Percentiles rank a stretch among this genome's conserved stretches.
Conservation (phyloP, 2,113 vertebrate genomes). For the Gallinago undulata region DNA sequence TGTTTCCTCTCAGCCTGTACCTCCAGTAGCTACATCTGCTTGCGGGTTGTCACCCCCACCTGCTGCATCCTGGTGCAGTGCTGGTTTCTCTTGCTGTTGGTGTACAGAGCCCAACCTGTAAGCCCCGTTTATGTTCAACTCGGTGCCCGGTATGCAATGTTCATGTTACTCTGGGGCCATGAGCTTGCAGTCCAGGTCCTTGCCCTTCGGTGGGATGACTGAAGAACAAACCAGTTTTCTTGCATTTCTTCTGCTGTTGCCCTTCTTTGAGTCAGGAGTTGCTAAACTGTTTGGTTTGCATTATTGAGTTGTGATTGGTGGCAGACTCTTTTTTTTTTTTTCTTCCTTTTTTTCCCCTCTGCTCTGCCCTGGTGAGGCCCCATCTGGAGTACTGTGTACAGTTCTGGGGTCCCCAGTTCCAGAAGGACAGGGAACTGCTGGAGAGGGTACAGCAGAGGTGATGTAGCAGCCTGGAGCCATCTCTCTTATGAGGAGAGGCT, state of each 20-base stretch:
- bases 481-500: no score
- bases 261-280: background rate
- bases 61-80: background rate
- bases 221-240: background rate
- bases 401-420: no score
- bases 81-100: rapidly evolving
- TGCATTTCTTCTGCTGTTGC: background rate
- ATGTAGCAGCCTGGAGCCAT: no score
- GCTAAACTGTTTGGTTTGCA: background rate
- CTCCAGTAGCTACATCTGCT: background rate
- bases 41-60: background rate
- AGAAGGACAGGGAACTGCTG: no score
- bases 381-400: no score
- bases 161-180: background rate
- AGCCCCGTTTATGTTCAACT: background rate
- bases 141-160: background rate
- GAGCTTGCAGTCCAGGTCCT: background rate
- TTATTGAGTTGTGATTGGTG: background rate
- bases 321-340: background rate
- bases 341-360: no score
- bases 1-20: rapidly evolving
- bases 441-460: no score
- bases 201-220: background rate
- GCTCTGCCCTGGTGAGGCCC: no score
- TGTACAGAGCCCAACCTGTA: background rate